Percentiles rank a stretch among this genome's conserved stretches.
These are phyloP conservation scores for Addax nasomaculatus DNA, from an alignment of 2,113 vertebrate species.

Conservation along the genomic window DNA sequence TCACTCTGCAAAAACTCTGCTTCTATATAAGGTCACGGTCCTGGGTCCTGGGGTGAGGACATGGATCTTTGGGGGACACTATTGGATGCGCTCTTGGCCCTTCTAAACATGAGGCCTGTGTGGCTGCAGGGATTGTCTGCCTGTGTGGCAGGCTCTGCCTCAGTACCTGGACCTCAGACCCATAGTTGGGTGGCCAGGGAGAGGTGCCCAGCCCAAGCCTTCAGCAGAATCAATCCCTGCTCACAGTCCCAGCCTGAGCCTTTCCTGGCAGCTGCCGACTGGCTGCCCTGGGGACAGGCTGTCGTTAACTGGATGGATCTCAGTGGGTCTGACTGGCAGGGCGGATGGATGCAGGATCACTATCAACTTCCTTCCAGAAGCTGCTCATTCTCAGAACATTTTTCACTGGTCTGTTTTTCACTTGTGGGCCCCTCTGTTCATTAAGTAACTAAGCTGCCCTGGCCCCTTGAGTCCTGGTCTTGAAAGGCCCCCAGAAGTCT, in stretches of 20 bases:
- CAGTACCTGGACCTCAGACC: not conserved
- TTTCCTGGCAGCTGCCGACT: accelerated
- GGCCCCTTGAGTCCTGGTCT: not conserved
- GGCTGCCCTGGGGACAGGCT: too few relatives aligned
- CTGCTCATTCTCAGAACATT: not conserved
- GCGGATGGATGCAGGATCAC: not conserved
- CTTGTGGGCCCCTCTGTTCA: not conserved
- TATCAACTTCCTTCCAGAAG: not conserved
- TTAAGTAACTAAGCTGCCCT: not conserved
- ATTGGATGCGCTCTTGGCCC: not conserved
- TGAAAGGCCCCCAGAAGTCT: not conserved
- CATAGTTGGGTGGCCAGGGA: accelerated
- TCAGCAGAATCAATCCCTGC: not conserved
- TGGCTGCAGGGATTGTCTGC: accelerated
- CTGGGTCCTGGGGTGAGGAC: not conserved
- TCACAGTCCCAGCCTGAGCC: not conserved
- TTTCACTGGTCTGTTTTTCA: not conserved
- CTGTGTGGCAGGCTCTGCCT: not conserved
- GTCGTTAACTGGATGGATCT: not conserved
- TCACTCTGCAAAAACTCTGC: not conserved
- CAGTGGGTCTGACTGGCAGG: not conserved
- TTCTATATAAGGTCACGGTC: not conserved
- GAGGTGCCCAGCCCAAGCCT: not conserved
- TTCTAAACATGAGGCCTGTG: not conserved
- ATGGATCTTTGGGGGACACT: not conserved